Base-by-base conservation (phyloP, 2,888 invertebrate genomes). In the Callyntrura guangdongensis region DNA sequence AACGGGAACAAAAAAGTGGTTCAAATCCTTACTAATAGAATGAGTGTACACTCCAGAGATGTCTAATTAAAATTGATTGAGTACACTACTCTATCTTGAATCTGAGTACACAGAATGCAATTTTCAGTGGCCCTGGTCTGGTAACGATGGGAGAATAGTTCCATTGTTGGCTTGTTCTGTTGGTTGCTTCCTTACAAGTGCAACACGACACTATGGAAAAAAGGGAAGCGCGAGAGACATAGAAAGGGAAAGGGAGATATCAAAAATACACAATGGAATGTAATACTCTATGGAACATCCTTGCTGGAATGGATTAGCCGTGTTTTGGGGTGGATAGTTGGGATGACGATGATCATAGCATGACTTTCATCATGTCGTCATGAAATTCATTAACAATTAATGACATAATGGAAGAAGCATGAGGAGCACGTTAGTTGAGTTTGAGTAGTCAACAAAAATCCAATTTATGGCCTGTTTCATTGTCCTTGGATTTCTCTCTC, bases 371-470 rank as follows among this genome's bases (percentile, higher is more conserved):
- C 74, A 49, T 74, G 74, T 5, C 14, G 56, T 77, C 86, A 81
- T 81, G 87, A 87, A 79, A 61, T 79, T 87, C 87, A 87, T 87
- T 87, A 81, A 49, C 61, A 81, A 64, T 45, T 79, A 86, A 86
- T 49, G 86, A 77, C 86, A 67, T 56, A 86, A 87, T 87, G 56
- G 61, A 87, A 2, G 36, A 36, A 81, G 67, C 67, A 36, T 64
- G 81, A 79, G 56, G 86, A 86, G 61, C 86, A 69, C 67, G 79
- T 79, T 67, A 56, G 87, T 45, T 82, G 64, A 25, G 77, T 87
- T 45, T 82, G 64, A 25, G 77, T 87, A 87, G 69, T 87, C 87
- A 64, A 36, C 72, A 59, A 86, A 85, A 87, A 22, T 64, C 56
- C 36, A 88, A 59, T 88, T 87, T 81, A 25, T 81, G 81, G 22